Conservation (phyloP, 1,140 invertebrate species). For the Eriocheir sinensis region DNA sequence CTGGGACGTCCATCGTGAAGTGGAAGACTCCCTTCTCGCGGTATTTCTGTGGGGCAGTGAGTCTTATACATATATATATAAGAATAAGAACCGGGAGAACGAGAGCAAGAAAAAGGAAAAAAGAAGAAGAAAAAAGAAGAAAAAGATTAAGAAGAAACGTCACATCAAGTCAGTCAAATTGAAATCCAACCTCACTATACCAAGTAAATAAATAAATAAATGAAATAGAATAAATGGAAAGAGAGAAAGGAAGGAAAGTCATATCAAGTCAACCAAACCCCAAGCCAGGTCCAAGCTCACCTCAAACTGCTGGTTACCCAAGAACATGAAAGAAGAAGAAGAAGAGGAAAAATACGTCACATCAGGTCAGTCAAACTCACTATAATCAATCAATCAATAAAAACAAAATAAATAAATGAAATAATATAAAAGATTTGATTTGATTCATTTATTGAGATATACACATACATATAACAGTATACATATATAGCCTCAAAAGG, state of each 20-base stretch:
- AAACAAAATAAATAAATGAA: too few relatives aligned
- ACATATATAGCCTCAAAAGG: too few relatives aligned
- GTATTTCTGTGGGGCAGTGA: constrained; percentile 72
- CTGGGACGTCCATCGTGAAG: constrained; percentile 81
- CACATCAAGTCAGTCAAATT: not conserved
- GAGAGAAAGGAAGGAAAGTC: too few relatives aligned
- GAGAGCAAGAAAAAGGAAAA: too few relatives aligned
- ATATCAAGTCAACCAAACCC: too few relatives aligned
- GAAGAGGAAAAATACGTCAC: not conserved
- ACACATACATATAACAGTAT: not conserved
- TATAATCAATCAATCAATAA: not conserved
- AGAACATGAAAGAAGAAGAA: not conserved
- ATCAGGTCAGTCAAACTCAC: not conserved
- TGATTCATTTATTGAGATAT: too few relatives aligned
- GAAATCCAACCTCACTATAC: too few relatives aligned
- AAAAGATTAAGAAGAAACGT: not conserved
- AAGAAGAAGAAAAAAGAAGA: too few relatives aligned
- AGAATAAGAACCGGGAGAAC: not conserved
- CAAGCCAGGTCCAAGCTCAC: constrained; percentile 1
- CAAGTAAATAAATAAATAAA: too few relatives aligned
- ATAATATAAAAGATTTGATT: too few relatives aligned
- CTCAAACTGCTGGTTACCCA: constrained; percentile 73
- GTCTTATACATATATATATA: not conserved
- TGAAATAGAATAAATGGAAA: too few relatives aligned
- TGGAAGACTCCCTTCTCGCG: constrained; percentile 80